These are phyloP conservation scores for Drosophila biarmipes DNA, from an alignment of 1,140 invertebrate genomes.

Conservation along the genomic window DNA sequence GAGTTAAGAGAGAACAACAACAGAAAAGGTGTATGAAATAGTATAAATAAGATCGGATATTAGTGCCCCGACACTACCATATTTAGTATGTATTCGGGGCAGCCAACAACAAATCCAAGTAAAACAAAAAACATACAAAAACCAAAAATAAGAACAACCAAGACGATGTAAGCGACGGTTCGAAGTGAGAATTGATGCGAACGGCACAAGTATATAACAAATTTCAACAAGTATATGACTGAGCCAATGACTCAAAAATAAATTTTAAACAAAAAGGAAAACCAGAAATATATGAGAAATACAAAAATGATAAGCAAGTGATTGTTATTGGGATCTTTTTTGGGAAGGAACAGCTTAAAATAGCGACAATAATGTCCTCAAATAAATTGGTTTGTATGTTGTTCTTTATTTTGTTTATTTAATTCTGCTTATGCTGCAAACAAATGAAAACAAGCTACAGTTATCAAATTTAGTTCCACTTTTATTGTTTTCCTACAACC, in stretches of 20 bases:
- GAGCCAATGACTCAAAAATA: constrained; percentile 78
- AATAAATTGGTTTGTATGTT: no score
- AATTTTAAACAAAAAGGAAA: constrained; percentile 72
- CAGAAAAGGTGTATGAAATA: constrained; percentile 29
- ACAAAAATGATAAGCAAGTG: constrained; percentile 25
- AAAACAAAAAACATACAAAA: not conserved
- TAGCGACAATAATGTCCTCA: not conserved
- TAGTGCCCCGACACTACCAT: constrained; percentile 14
- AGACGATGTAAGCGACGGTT: constrained; percentile 7
- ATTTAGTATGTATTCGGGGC: constrained; percentile 21
- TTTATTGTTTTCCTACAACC: not conserved
- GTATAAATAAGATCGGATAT: constrained; percentile 30
- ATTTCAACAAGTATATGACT: constrained; percentile 77
- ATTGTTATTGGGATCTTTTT: not conserved
- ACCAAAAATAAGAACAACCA: constrained; percentile 11
- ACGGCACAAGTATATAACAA: constrained; percentile 55
- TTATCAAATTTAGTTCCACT: not conserved
- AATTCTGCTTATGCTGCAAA: not conserved
- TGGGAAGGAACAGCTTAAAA: not conserved
- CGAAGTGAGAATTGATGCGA: constrained; percentile 14
- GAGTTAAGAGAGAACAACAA: constrained; percentile 19
- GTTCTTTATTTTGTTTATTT: not conserved
- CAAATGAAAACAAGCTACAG: not conserved
- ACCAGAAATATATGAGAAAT: constrained; percentile 66
- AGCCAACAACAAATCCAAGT: not conserved